Percentiles rank a stretch among this genome's conserved stretches.
Evolutionary conservation across 2,888 invertebrate species (phyloP).

Genomic region (Synergus itoensis): DNA sequence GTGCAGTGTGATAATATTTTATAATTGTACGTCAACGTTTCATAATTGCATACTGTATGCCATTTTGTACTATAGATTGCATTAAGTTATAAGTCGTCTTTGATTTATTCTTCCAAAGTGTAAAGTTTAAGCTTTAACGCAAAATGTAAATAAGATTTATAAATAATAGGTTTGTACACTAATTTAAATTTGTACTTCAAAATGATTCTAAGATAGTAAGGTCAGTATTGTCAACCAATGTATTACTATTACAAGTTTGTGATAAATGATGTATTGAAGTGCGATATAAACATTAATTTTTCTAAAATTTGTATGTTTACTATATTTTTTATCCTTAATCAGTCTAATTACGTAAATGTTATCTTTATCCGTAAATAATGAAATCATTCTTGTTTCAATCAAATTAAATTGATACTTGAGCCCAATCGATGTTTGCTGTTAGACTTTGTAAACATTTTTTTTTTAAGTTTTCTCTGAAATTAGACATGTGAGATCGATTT

Average conservation of each 20-base stretch:
- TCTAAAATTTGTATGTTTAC: not conserved
- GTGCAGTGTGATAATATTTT: conserved; percentile 35
- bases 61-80: conserved; percentile 25
- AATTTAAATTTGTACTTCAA: conserved; percentile 44
- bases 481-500: too few species aligned
- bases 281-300: conserved; percentile 18
- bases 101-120: conserved; percentile 60
- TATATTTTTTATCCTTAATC: not conserved
- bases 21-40: not conserved
- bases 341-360: not conserved
- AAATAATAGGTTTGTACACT: conserved; percentile 59
- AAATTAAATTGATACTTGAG: too few species aligned
- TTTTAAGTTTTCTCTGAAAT: too few species aligned
- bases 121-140: conserved; percentile 63
- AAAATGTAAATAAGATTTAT: conserved; percentile 63
- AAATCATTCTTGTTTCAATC: too few species aligned
- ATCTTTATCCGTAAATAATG: not conserved
- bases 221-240: conserved; percentile 62
- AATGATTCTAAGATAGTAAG: conserved; percentile 42
- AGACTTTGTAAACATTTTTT: too few species aligned
- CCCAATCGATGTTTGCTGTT: too few species aligned
- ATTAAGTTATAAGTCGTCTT: conserved; percentile 40
- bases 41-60: conserved; percentile 4
- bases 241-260: conserved; percentile 70
- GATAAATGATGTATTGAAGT: conserved; percentile 66